phyloP scores from a whole-genome alignment of 2,113 vertebrate genomes.

The Puntigrus tetrazona region DNA sequence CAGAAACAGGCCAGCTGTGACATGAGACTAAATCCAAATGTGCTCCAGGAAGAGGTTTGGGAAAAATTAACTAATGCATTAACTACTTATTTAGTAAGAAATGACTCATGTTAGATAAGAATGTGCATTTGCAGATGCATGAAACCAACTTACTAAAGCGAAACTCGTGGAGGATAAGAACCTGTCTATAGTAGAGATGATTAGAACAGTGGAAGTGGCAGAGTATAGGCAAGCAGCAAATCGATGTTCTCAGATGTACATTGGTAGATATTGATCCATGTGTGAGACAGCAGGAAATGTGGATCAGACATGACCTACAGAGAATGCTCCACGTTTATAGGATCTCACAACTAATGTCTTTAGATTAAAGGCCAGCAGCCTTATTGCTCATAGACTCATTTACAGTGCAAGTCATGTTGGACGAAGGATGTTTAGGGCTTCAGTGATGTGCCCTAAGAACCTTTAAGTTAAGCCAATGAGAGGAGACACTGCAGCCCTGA shows the following conservation, averaged over 20 bases:
- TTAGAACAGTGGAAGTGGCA: slow-evolving; percentile 1
- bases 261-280: slow-evolving; percentile 42
- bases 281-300: slow-evolving; percentile 18
- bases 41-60: too few relatives aligned
- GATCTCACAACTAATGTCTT: not conserved
- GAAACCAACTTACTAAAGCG: too few relatives aligned
- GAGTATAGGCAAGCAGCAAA: slow-evolving; percentile 23
- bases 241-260: slow-evolving; percentile 41
- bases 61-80: too few relatives aligned
- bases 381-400: not conserved
- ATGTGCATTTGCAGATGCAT: too few relatives aligned
- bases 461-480: slow-evolving; percentile 5
- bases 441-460: not conserved
- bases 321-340: not conserved
- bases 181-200: not conserved
- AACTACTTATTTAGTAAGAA: too few relatives aligned
- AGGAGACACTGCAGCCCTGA: not conserved
- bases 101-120: too few relatives aligned
- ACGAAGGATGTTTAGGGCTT: not conserved
- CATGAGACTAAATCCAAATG: too few relatives aligned
- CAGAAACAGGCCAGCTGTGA: too few relatives aligned
- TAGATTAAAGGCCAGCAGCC: slow-evolving; percentile 19
- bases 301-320: slow-evolving; percentile 13
- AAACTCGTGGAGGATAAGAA: not conserved
- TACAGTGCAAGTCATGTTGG: not conserved